Percentiles rank a stretch among this genome's conserved stretches.
Evolutionary conservation across 2,113 vertebrate species (phyloP).

Genomic region (Antigone vipio): DNA sequence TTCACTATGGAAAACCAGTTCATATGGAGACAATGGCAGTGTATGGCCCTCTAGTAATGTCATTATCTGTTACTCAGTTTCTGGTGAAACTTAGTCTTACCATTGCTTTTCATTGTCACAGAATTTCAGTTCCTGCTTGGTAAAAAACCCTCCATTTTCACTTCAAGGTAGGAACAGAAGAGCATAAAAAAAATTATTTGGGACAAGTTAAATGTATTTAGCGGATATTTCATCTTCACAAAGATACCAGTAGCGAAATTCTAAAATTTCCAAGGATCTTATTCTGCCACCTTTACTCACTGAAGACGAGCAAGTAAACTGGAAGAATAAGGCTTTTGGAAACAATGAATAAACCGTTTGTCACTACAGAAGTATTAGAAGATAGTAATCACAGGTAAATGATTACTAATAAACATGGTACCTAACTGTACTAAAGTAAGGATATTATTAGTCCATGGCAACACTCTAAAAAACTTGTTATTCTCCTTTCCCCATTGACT

Average conservation of each 20-base stretch:
- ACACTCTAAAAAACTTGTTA: neutral
- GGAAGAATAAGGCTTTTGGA: neutral
- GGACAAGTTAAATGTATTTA: neutral
- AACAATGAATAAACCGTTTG: neutral
- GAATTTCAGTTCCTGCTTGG: neutral
- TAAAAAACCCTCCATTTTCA: neutral
- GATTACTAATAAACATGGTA: neutral
- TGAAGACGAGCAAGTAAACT: neutral
- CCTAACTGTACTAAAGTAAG: neutral
- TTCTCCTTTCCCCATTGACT: neutral
- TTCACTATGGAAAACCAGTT: neutral
- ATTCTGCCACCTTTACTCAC: neutral
- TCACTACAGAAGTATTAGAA: neutral
- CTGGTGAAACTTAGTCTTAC: neutral
- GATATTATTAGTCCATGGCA: neutral
- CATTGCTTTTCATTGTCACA: neutral
- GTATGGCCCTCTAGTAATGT: neutral
- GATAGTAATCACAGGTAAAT: neutral
- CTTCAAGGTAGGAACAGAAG: neutral
- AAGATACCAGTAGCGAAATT: neutral
- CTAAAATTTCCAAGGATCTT: neutral
- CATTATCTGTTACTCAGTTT: neutral
- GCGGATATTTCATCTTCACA: neutral
- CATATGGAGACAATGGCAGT: neutral
- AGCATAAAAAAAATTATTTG: neutral